Conservation (phyloP, 1,140 invertebrate species). For the Steinernema feltiae region DNA sequence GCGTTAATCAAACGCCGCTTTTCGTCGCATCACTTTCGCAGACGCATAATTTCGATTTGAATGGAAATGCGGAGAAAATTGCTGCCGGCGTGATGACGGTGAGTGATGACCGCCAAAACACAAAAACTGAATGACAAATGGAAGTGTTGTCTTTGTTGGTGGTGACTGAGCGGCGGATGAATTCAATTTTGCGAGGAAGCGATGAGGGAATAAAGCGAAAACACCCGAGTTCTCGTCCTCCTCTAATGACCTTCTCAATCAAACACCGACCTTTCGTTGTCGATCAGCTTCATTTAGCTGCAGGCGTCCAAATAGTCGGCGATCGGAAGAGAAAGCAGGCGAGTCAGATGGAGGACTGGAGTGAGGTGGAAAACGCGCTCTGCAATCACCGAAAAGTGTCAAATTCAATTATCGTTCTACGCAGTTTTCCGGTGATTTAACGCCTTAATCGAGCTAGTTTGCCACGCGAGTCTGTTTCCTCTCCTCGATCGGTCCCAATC, state of each 20-base stretch:
- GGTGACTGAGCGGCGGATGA: too few relatives aligned
- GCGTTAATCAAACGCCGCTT: too few relatives aligned
- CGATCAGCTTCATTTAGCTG: too few relatives aligned
- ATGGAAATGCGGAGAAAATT: too few relatives aligned
- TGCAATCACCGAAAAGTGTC: constrained; percentile 10
- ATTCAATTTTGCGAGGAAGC: too few relatives aligned
- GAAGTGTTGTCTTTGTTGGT: neutral
- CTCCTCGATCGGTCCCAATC: neutral
- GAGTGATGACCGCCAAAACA: neutral
- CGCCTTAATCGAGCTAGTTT: neutral
- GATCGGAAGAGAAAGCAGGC: neutral
- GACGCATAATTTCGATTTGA: too few relatives aligned
- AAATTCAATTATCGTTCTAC: constrained; percentile 19
- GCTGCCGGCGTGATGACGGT: neutral
- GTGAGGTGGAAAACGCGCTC: neutral
- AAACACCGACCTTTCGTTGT: too few relatives aligned
- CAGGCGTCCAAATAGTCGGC: too few relatives aligned
- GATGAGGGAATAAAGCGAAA: too few relatives aligned
- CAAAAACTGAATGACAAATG: neutral
- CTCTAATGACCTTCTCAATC: too few relatives aligned
- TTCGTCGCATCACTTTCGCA: too few relatives aligned
- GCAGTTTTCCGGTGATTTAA: constrained; percentile 14
- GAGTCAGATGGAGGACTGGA: neutral
- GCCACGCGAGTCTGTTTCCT: neutral
- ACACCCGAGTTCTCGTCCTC: too few relatives aligned